These are phyloP conservation scores for Xestia sexstrigata DNA, from an alignment of 2,888 invertebrate species.

Conservation along the genomic window DNA sequence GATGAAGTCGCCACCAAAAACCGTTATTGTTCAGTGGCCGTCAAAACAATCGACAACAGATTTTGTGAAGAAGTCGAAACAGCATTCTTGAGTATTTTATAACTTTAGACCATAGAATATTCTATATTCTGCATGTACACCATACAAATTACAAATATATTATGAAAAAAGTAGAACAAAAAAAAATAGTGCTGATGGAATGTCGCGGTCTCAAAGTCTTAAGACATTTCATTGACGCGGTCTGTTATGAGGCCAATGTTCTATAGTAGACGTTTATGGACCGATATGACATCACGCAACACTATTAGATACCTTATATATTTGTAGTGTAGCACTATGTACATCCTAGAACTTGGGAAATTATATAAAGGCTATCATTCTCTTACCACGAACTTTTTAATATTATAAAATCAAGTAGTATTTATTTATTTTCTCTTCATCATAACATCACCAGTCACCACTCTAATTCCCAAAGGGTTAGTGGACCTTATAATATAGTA, in stretches of 20 bases:
- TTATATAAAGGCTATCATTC: slow-evolving; percentile 3
- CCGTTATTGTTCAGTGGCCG: neutral
- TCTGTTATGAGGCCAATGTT: slow-evolving; percentile 61
- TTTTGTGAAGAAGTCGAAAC: neutral
- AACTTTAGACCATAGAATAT: neutral
- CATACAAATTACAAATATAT: neutral
- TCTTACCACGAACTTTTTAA: neutral
- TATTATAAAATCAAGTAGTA: neutral
- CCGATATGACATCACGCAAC: slow-evolving; percentile 50
- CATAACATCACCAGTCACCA: neutral
- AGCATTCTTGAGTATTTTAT: neutral
- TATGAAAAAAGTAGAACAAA: neutral
- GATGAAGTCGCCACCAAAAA: slow-evolving; percentile 9
- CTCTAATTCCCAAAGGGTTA: neutral
- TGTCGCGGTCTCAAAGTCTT: slow-evolving; percentile 28
- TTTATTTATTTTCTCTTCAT: neutral
- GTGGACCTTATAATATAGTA: neutral
- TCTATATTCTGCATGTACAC: neutral
- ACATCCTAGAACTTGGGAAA: slow-evolving; percentile 14
- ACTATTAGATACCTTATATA: slow-evolving; percentile 35
- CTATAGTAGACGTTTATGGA: slow-evolving; percentile 42
- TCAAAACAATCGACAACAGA: neutral
- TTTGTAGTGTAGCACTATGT: slow-evolving; percentile 1
- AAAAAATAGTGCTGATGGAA: neutral
- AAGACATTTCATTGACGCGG: slow-evolving; percentile 40